Evolutionary conservation across 2,113 vertebrate genomes (phyloP).

Genomic region (Pristiophorus japonicus): DNA sequence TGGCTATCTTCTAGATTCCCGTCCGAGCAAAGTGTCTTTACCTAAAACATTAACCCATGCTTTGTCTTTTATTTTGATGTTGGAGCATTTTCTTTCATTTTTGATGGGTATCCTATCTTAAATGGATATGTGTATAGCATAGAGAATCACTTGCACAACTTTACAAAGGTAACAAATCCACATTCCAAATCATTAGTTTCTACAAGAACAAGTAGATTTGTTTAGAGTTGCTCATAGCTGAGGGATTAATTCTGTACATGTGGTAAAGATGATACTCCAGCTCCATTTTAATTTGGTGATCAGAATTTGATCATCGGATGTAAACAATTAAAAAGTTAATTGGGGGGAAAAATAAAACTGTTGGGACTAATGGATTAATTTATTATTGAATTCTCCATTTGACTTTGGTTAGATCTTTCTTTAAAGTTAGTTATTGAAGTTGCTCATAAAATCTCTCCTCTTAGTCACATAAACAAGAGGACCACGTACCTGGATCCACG

Average conservation of each 20-base stretch:
- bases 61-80: background rate
- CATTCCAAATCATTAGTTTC: background rate
- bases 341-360: background rate
- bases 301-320: background rate
- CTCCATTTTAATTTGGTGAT: background rate
- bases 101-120: background rate
- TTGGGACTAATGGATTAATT: background rate
- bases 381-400: background rate
- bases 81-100: background rate
- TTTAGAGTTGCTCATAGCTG: background rate
- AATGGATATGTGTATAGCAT: background rate
- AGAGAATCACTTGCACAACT: background rate
- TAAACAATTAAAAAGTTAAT: background rate
- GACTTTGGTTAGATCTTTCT: conserved; percentile 39
- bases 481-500: conserved; percentile 91
- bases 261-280: background rate
- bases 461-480: conserved; percentile 92
- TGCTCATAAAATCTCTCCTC: conserved; percentile 39
- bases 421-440: background rate
- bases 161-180: background rate
- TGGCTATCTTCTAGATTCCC: background rate
- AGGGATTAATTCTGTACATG: background rate
- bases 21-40: background rate
- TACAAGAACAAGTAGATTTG: background rate
- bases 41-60: background rate